Conservation (phyloP, 2,797 vertebrate species). For the Jordanella pulchra region DNA sequence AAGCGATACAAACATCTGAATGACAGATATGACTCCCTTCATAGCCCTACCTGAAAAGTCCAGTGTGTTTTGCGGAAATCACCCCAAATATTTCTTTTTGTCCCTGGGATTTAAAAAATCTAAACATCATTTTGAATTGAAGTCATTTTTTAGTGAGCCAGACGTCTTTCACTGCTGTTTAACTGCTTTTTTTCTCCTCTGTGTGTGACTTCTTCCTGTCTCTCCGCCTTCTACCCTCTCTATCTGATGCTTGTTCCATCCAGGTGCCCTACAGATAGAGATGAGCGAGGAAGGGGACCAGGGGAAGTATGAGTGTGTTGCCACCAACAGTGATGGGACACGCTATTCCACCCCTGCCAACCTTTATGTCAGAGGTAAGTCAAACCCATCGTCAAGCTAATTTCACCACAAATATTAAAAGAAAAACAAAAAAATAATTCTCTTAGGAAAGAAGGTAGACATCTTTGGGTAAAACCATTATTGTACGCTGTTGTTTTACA, state of each 20-base stretch:
- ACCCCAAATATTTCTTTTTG: constrained; percentile 78
- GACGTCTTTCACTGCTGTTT: constrained; percentile 41
- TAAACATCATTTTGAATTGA: constrained; percentile 82
- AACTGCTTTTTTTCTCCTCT: constrained; percentile 49
- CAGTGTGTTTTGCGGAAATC: constrained; percentile 79
- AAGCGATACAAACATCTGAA: constrained; percentile 51
- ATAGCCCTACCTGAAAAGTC: constrained; percentile 44
- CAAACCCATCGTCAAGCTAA: neutral
- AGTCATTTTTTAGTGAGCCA: constrained; percentile 48
- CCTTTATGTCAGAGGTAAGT: constrained; percentile 98
- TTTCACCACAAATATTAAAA: neutral
- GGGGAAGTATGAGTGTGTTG: constrained; percentile 99
- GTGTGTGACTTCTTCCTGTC: constrained; percentile 52
- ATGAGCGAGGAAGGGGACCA: constrained; percentile 99
- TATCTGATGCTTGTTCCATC: constrained; percentile 79
- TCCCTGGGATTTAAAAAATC: constrained; percentile 83
- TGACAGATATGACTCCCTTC: constrained; percentile 53
- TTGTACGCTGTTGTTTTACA: neutral
- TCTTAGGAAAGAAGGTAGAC: neutral
- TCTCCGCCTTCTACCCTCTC: constrained; percentile 59
- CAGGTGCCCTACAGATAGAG: constrained; percentile 99
- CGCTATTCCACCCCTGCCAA: constrained; percentile 98
- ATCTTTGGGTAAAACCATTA: neutral
- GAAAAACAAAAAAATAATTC: too few species aligned
- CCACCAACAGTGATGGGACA: constrained; percentile 98